Conservation (phyloP, 2,888 invertebrate genomes). For the Drosophila nr. medialis region DNA sequence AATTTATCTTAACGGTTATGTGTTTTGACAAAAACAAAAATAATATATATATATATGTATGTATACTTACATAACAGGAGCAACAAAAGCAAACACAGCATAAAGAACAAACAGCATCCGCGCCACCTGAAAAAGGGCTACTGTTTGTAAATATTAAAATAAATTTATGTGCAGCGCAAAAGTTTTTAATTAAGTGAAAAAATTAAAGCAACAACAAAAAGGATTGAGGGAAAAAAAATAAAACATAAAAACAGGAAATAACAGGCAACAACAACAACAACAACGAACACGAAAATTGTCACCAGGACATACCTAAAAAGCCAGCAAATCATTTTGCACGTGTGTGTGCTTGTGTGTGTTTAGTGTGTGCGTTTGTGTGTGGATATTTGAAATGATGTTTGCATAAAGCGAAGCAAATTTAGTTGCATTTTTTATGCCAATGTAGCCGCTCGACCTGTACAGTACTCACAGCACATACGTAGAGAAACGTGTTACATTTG, state of each 20-base stretch:
- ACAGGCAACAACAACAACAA: conserved; percentile 6
- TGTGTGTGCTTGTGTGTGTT: conserved; percentile 13
- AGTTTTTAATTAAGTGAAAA: conserved; percentile 78
- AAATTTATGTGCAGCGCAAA: conserved; percentile 73
- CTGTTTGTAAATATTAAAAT: conserved; percentile 78
- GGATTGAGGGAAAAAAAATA: conserved; percentile 40
- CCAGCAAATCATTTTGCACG: conserved; percentile 52
- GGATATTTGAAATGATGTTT: conserved; percentile 58
- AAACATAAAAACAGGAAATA: conserved; percentile 16
- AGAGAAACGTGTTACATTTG: conserved; percentile 34
- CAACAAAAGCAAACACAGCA: conserved; percentile 21
- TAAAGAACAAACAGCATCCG: conserved; percentile 36
- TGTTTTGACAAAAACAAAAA: conserved; percentile 63
- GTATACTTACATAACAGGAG: conserved; percentile 10
- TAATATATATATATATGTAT: neutral
- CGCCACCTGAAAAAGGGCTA: conserved; percentile 41
- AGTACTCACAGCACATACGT: conserved; percentile 13
- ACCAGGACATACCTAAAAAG: conserved; percentile 36
- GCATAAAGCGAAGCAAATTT: conserved; percentile 60
- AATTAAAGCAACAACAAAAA: conserved; percentile 52
- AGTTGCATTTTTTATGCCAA: conserved; percentile 63
- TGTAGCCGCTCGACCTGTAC: conserved; percentile 41
- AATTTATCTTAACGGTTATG: conserved; percentile 77
- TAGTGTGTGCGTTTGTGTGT: conserved; percentile 25
- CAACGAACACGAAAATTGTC: conserved; percentile 34